Base-by-base conservation (phyloP, 2,888 invertebrate species). In the Drosophila koepferae region DNA sequence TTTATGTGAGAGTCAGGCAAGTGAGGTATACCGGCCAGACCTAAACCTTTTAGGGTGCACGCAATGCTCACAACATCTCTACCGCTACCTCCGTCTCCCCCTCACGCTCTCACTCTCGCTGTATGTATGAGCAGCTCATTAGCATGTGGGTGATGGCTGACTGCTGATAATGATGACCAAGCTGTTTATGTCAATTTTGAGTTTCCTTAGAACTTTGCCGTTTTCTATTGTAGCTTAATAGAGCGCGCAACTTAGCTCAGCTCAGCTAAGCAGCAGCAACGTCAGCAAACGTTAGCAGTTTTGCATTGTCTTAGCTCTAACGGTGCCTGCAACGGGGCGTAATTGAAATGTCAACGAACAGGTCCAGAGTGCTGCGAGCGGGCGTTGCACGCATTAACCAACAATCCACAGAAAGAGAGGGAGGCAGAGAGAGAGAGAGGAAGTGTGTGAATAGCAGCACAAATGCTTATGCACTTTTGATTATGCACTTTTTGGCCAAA, bases 111-210 rank as follows among this genome's bases (percentile, higher is more conserved):
- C 40, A 44, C 53, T 44, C 38, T 16, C 20, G 66, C 38, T 60
- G 49, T 23, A 38, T 71, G 69, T 80, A 70, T 82, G 73, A 62
- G 55, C 69, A 46, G 72, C 78, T 86, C 74, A 85, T 83, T 86
- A 84, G 73, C 86, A 78, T 86, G 82, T 85, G 85, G 81, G 84
- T 77, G 82, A 65, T 44, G 61, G 46, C 41, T 59, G 60, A 28
- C 41, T 14, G 59, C 28, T 46, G 64, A 70, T 69, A 65, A 82
- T 77, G 81, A 81, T 82, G 82, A 85, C 74, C 80, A 68, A 66
- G 78, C 80, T 72, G 64, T 80, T 80, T 73, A 46, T 43, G 69
- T 23, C 62, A 48, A 65, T 58, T 49, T 55, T 38, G 73, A 43
- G 51, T 69, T 74, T 70, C 69, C 76, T 79, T 70, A 70, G 75